These are phyloP conservation scores for Agrotis clavis DNA, from an alignment of 2,888 invertebrate species.

Conservation along the genomic window DNA sequence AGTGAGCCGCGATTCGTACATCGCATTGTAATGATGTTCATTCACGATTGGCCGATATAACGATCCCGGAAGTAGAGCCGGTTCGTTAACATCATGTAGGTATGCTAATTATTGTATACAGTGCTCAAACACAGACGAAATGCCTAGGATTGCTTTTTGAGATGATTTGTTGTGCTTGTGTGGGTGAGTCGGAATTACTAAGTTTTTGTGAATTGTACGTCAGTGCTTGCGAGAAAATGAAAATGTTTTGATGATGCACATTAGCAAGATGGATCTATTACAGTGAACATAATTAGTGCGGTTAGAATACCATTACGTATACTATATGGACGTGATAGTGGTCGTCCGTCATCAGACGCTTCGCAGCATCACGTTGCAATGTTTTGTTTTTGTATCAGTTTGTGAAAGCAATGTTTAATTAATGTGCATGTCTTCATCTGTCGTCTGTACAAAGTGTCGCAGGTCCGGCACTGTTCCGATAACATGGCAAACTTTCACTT, in stretches of 20 bases:
- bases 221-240: conserved; percentile 49
- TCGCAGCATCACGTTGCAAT: conserved; percentile 41
- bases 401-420: conserved; percentile 82
- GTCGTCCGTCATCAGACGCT: conserved; percentile 56
- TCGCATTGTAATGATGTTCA: conserved; percentile 85
- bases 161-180: conserved; percentile 57
- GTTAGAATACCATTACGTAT: conserved; percentile 58
- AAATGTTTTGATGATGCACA: conserved; percentile 47
- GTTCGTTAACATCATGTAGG: conserved; percentile 87
- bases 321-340: conserved; percentile 63
- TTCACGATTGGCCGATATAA: conserved; percentile 85
- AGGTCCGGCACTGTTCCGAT: conserved; percentile 75
- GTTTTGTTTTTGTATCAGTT: conserved; percentile 70
- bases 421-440: conserved; percentile 79
- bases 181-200: conserved; percentile 61
- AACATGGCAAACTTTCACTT: conserved; percentile 85
- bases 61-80: conserved; percentile 90
- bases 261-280: conserved; percentile 42
- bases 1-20: conserved; percentile 72
- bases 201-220: conserved; percentile 43
- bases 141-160: conserved; percentile 62
- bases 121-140: conserved; percentile 78
- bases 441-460: conserved; percentile 76
- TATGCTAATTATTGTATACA: conserved; percentile 87
- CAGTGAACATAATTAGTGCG: conserved; percentile 52